phyloP scores from a whole-genome alignment of 2,888 invertebrate species.

The Drosophila monieri region DNA sequence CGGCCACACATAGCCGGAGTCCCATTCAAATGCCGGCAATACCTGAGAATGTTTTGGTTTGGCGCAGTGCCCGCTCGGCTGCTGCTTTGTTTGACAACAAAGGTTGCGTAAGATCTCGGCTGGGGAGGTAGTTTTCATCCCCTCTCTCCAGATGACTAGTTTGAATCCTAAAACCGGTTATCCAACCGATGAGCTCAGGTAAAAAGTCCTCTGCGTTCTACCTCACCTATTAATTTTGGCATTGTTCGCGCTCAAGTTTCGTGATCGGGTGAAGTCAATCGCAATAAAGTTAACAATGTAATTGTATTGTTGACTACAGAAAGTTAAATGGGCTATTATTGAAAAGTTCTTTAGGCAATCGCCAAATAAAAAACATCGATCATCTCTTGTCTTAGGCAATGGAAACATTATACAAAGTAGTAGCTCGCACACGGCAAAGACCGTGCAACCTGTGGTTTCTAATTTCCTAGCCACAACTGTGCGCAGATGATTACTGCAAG shows the following conservation, averaged over 20 bases:
- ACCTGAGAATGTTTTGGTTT: conserved; percentile 51
- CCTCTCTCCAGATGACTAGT: conserved; percentile 23
- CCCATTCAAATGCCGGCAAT: conserved; percentile 48
- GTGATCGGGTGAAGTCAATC: neutral
- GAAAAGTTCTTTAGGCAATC: too few relatives aligned
- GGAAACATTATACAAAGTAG: neutral
- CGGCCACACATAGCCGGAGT: conserved; percentile 35
- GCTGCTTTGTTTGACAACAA: conserved; percentile 72
- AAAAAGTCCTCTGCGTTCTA: conserved; percentile 1
- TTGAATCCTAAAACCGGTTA: conserved; percentile 22
- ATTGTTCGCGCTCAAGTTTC: neutral
- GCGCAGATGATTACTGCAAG: neutral
- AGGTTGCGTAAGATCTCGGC: conserved; percentile 62
- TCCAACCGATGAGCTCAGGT: conserved; percentile 15
- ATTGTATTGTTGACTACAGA: too few relatives aligned
- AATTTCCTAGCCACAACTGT: conserved; percentile 4
- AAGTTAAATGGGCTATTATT: too few relatives aligned
- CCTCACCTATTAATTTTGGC: neutral
- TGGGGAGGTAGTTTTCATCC: conserved; percentile 9
- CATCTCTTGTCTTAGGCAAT: neutral
- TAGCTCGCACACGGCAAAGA: neutral
- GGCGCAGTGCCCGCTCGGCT: conserved; percentile 48
- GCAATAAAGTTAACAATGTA: neutral
- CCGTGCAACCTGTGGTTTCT: conserved; percentile 2
- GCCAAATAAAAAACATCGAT: neutral